A percentile compares a stretch with the other conserved stretches of the same genome.
These are phyloP conservation scores for Elephantulus edwardii DNA, from an alignment of 2,113 vertebrate species.

Conservation along the genomic window DNA sequence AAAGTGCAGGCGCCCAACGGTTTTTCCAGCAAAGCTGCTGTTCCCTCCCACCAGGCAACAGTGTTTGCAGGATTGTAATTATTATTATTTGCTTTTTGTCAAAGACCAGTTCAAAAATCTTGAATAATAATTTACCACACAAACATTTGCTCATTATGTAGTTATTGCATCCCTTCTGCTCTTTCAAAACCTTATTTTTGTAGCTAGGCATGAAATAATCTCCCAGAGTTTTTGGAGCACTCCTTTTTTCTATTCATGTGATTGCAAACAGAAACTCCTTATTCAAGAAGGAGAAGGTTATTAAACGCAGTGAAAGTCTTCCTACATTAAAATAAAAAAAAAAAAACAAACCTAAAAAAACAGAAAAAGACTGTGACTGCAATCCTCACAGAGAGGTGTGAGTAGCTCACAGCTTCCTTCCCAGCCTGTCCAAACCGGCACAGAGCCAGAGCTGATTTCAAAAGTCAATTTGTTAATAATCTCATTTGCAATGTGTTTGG, in stretches of 20 bases:
- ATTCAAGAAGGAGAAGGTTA: constrained; percentile 82
- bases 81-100: constrained; percentile 66
- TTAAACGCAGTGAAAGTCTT: constrained; percentile 77
- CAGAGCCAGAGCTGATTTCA: neutral
- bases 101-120: constrained; percentile 75
- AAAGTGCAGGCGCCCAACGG: neutral
- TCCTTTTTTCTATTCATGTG: constrained; percentile 76
- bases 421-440: neutral
- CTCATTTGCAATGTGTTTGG: neutral
- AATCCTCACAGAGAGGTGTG: constrained; percentile 50
- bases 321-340: constrained; percentile 68
- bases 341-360: constrained; percentile 63
- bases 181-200: constrained; percentile 74
- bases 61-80: constrained; percentile 39
- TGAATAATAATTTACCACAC: constrained; percentile 80
- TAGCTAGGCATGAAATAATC: constrained; percentile 80
- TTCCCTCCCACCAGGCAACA: constrained; percentile 48
- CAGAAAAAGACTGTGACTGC: constrained; percentile 67
- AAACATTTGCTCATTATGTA: constrained; percentile 79
- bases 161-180: constrained; percentile 66
- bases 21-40: neutral
- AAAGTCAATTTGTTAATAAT: constrained; percentile 45
- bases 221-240: constrained; percentile 76
- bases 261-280: constrained; percentile 81
- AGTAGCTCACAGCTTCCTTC: accelerated